Base-by-base conservation (phyloP, 92 coral and sea anemone species). In the Epizoanthus fatuus region DNA sequence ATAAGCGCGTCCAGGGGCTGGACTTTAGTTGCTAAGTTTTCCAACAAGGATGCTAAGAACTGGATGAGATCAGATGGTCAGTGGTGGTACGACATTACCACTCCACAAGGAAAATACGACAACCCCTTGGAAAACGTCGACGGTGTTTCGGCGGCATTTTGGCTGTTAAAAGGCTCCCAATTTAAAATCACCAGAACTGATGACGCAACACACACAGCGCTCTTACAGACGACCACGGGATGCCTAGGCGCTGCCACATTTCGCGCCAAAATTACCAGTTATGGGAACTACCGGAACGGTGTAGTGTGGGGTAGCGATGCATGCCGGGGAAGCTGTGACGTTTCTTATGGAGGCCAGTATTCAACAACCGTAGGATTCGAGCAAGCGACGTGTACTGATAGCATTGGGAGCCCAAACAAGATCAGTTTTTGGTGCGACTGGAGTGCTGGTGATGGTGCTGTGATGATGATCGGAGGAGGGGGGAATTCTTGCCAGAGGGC, bases 21-120 rank as follows among this genome's bases (percentile, higher is more conserved):
- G 35, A 29, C 35, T 29, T 29, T 29, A 29, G 35, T 29, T 29
- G 35, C 35, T 1, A 29, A 29, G 35, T 29, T 29, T 29, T 29
- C 35, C 35, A 29, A 86, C 63, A 37, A 5, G n/a, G 86, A 80
- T 47, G 6, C 16, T 19, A 14, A 7, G 49, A 59, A 57, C 59
- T 79, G 86, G 86, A 68, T 53, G 86, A 73, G 40, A 74, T 69
- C 19, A 25, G 80, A 54, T n/a, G 88, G 92, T 14, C n/a, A 44
- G 0, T 83, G 92, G 88, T 83, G 88, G 88, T 88, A 75, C 25
- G 88, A 75, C 44, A 53, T 3, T 53, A 66, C 19, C 20, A 20
- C 20, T 0, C 52, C 80, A 45, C 13, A 16, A 29, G 84, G 92
- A 13, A 63, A 7, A 3, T 72, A 73, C 11, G 47, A 52, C 22